Conservation (phyloP, 2,113 vertebrate genomes). For the Typhlomys cinereus region DNA sequence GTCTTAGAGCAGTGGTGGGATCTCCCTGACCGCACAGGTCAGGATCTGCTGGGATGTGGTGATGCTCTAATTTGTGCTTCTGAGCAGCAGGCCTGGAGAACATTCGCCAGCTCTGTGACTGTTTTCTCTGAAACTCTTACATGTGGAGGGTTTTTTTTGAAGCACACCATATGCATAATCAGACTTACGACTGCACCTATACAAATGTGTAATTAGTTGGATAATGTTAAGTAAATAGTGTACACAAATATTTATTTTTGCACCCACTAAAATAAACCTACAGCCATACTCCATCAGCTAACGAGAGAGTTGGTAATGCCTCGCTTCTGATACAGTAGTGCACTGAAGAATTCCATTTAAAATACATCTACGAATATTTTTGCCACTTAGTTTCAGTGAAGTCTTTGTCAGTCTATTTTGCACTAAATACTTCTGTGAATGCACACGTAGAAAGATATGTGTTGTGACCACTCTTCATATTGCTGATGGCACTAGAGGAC, state of each 20-base stretch:
- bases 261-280: conserved; percentile 14
- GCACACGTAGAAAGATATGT: accelerated
- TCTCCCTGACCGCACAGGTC: neutral
- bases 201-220: conserved; percentile 18
- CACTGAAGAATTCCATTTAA: conserved; percentile 13
- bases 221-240: neutral
- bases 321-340: neutral
- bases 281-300: neutral
- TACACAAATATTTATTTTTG: neutral
- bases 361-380: neutral
- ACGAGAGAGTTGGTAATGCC: neutral
- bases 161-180: neutral
- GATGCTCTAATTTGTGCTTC: neutral
- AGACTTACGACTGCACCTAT: neutral
- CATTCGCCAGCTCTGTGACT: neutral
- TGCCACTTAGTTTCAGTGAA: neutral
- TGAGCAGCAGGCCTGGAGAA: neutral
- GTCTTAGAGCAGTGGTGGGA: neutral
- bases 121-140: neutral
- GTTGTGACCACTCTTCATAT: too few relatives aligned
- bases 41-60: neutral
- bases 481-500: too few relatives aligned
- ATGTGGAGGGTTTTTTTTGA: neutral
- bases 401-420: conserved; percentile 25
- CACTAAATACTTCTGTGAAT: neutral